Evolutionary conservation across 2,113 vertebrate species (phyloP).

Genomic region (Ibidorhyncha struthersii): DNA sequence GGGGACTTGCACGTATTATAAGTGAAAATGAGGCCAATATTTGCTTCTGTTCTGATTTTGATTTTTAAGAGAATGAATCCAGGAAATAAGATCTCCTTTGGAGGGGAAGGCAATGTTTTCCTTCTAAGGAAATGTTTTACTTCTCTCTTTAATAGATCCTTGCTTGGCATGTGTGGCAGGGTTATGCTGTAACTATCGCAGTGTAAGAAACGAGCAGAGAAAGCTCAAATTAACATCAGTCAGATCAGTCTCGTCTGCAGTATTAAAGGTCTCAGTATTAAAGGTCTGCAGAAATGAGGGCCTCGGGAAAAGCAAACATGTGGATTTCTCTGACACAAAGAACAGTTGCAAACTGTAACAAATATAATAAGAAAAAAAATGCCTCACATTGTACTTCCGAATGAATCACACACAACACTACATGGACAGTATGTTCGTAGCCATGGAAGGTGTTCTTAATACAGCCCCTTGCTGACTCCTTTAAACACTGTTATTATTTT

Average conservation of each 20-base stretch:
- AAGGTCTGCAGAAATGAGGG: neutral
- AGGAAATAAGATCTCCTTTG: neutral
- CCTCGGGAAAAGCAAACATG: neutral
- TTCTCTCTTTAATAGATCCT: neutral
- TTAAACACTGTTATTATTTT: constrained; percentile 6
- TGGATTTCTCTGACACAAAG: neutral
- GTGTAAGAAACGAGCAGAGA: neutral
- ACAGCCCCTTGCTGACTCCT: neutral
- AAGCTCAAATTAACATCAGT: neutral
- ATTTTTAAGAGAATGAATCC: neutral
- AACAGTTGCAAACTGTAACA: neutral
- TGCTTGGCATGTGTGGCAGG: neutral
- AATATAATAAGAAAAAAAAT: neutral
- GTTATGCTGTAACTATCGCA: neutral
- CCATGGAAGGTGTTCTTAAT: neutral
- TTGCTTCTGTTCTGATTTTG: neutral
- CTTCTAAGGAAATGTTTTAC: neutral
- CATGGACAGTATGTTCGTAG: neutral
- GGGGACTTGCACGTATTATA: neutral
- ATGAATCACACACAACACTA: neutral
- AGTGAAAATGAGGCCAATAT: neutral
- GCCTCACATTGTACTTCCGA: neutral
- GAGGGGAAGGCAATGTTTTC: neutral
- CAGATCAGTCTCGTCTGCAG: neutral
- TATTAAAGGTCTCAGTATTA: neutral